These are phyloP conservation scores for Alosa sapidissima DNA, from an alignment of 2,797 vertebrate genomes.

Conservation along the genomic window DNA sequence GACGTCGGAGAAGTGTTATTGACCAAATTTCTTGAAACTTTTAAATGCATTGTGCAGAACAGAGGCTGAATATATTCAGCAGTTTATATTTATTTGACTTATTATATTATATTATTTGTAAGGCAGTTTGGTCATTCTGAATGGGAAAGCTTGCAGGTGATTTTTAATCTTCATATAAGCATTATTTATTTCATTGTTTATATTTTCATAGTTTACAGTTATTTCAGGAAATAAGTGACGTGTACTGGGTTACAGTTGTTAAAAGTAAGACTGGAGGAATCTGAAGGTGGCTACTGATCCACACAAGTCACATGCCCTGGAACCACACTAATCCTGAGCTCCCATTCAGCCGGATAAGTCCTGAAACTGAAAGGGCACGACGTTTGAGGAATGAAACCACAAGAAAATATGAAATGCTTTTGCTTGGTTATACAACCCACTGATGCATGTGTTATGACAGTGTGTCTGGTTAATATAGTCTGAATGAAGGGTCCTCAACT, in stretches of 20 bases:
- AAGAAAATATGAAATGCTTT: not conserved
- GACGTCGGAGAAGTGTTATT: not conserved
- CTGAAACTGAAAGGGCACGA: not conserved
- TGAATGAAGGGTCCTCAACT: not conserved
- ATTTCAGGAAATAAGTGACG: not conserved
- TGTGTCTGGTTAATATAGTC: not conserved
- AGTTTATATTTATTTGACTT: too few relatives aligned
- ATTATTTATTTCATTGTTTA: not conserved
- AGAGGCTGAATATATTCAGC: too few relatives aligned
- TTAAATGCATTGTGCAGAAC: too few relatives aligned
- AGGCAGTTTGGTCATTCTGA: not conserved
- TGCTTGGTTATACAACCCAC: too few relatives aligned
- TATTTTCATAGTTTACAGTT: not conserved
- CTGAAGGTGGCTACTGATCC: not conserved
- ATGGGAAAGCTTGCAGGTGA: not conserved
- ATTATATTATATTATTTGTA: not conserved
- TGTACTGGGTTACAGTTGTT: not conserved
- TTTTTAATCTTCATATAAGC: not conserved
- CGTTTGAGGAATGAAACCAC: not conserved
- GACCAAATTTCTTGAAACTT: too few relatives aligned
- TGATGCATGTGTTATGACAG: too few relatives aligned
- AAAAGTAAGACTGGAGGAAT: not conserved
- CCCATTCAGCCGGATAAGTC: constrained; percentile 6
- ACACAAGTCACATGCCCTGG: not conserved
- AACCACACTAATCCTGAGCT: not conserved